Base-by-base conservation (phyloP, 1,140 invertebrate genomes). In the Drosophila albomicans region DNA sequence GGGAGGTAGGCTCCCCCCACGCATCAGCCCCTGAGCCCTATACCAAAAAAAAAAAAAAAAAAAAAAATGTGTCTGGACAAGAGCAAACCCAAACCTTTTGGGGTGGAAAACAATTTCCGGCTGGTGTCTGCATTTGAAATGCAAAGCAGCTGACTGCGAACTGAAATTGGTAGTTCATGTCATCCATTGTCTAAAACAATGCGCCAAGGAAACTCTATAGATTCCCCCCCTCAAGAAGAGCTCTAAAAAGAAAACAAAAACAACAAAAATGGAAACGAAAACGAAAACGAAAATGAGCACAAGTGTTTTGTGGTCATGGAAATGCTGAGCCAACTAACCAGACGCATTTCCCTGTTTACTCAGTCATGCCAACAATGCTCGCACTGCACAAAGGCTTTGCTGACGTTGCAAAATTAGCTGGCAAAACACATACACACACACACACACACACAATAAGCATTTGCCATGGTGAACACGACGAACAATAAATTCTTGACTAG, bases 111-210 rank as follows among this genome's bases (percentile, higher is more conserved):
- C 30, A 77, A 73, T 52, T 73, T 73, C 38, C 63, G 45, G 15
- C 11, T 76, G 13, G 63, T 46, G 63, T 63, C 62, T 79, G 64
- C 59, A 77, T 68, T 67, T 66, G 63, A 71, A 73, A 73, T 67
- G 52, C 58, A 63, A 61, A 73, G 61, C 76, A 35, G 25, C 57
- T 46, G 28, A 63, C 68, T 71, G 51, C 25, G n/a, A 41, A 41
- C 49, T 64, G 8, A 59, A 67, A 68, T 73, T 75, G 70, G 58
- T 35, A 56, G 69, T 65, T 51, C 57, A 61, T 64, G 61, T 49
- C 57, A 51, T 59, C 59, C 35, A 69, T 59, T 68, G 52, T 54
- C 58, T 71, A 67, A 68, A 72, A 79, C 77, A 79, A 79, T 68
- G 51, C 66, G 43, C 28, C n/a, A 61, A 66, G 56, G 35, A 64